Conservation (phyloP, 2,797 vertebrate species). For the Cyclopterus lumpus region DNA sequence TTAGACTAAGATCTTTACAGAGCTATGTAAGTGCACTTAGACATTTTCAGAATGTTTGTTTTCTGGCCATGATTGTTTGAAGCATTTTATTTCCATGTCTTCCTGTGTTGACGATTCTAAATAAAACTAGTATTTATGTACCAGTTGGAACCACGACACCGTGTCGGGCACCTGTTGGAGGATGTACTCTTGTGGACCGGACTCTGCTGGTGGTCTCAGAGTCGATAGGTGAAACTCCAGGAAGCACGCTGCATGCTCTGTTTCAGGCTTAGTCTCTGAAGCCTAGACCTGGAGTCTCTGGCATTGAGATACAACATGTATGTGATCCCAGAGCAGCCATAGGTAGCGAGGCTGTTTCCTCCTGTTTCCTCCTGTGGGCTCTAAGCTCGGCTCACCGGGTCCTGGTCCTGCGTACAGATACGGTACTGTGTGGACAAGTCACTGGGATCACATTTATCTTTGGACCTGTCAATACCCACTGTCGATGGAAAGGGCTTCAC, state of each 20-base stretch:
- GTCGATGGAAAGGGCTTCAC: no score
- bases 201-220: conserved; percentile 42
- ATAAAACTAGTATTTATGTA: conserved; percentile 76
- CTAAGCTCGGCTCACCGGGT: no score
- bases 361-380: no score
- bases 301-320: no score
- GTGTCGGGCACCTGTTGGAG: conserved; percentile 30
- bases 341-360: no score
- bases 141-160: conserved; percentile 36
- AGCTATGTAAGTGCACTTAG: conserved; percentile 86
- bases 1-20: conserved; percentile 69
- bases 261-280: conserved; percentile 8
- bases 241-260: conserved; percentile 35
- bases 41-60: conserved; percentile 83
- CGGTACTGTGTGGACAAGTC: no score
- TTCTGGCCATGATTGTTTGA: conserved; percentile 71
- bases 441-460: no score
- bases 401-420: no score
- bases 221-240: conserved; percentile 18
- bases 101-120: conserved; percentile 75
- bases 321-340: no score
- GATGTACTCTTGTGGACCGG: conserved; percentile 35
- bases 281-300: no score
- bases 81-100: conserved; percentile 78
- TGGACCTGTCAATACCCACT: no score